Evolutionary conservation across 2,113 vertebrate species (phyloP).

Genomic region (Leiothrix lutea): DNA sequence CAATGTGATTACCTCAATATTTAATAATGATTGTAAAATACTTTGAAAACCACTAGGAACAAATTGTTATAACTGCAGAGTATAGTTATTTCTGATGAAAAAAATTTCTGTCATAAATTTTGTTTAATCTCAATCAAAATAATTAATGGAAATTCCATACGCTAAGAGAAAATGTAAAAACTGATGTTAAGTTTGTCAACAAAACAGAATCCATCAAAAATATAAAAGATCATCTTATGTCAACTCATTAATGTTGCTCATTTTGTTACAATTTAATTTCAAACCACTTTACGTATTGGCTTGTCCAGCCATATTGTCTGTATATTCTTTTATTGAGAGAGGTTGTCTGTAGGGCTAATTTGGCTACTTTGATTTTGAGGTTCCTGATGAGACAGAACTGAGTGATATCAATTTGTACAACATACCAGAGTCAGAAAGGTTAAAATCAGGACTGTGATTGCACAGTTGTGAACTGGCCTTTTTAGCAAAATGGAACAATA

Average conservation of each 20-base stretch:
- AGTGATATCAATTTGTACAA: not conserved
- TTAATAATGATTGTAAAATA: not conserved
- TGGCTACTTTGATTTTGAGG: not conserved
- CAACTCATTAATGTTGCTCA: not conserved
- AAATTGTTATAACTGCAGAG: not conserved
- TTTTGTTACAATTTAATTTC: not conserved
- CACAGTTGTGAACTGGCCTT: not conserved
- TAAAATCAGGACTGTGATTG: not conserved
- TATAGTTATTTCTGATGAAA: not conserved
- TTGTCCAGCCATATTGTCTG: not conserved
- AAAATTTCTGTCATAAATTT: not conserved
- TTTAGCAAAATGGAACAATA: not conserved
- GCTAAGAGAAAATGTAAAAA: not conserved
- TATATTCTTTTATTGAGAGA: not conserved
- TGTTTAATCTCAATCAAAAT: not conserved
- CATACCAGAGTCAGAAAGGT: not conserved
- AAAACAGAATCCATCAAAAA: not conserved
- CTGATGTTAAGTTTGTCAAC: not conserved
- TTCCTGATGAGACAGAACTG: not conserved
- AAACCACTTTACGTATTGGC: not conserved
- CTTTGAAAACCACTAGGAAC: not conserved
- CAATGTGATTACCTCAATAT: not conserved
- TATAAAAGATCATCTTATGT: not conserved
- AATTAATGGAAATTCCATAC: not conserved
- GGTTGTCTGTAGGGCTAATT: not conserved